Evolutionary conservation across 2,797 vertebrate species (phyloP).

Genomic region (Malurus leucopterus): DNA sequence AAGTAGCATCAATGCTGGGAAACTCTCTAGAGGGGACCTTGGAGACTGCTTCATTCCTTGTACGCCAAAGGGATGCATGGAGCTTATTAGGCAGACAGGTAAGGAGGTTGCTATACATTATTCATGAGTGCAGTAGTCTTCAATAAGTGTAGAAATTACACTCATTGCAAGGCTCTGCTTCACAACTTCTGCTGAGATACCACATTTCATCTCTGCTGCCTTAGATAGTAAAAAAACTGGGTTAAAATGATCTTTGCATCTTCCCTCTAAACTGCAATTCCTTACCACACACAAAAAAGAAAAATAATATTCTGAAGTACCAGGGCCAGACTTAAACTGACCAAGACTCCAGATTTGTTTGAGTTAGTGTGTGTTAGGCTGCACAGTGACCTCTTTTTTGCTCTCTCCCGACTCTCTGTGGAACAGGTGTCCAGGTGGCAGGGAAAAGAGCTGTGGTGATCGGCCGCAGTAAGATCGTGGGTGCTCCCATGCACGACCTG

Average conservation of each 20-base stretch:
- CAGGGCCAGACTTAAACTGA: neutral
- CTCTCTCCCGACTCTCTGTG: neutral
- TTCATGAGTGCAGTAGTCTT: neutral
- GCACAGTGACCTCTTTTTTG: neutral
- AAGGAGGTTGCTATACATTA: neutral
- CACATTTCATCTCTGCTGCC: neutral
- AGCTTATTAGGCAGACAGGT: constrained; percentile 93
- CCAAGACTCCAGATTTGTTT: accelerated
- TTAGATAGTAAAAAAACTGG: neutral
- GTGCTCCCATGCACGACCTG: constrained; percentile 95
- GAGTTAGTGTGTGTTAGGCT: neutral
- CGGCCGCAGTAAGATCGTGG: constrained; percentile 96
- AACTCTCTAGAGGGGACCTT: constrained; percentile 92
- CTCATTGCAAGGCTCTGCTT: neutral
- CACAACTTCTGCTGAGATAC: neutral
- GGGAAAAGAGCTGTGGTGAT: constrained; percentile 92
- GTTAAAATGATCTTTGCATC: neutral
- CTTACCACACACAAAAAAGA: neutral
- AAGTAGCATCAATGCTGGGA: constrained; percentile 92
- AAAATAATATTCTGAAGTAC: neutral
- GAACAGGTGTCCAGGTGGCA: constrained; percentile 84
- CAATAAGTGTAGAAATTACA: neutral
- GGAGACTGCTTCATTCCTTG: constrained; percentile 93
- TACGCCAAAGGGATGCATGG: constrained; percentile 96
- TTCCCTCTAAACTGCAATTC: neutral